Evolutionary conservation across 1,140 invertebrate genomes (phyloP).

Genomic region (Neotoxoptera formosana): DNA sequence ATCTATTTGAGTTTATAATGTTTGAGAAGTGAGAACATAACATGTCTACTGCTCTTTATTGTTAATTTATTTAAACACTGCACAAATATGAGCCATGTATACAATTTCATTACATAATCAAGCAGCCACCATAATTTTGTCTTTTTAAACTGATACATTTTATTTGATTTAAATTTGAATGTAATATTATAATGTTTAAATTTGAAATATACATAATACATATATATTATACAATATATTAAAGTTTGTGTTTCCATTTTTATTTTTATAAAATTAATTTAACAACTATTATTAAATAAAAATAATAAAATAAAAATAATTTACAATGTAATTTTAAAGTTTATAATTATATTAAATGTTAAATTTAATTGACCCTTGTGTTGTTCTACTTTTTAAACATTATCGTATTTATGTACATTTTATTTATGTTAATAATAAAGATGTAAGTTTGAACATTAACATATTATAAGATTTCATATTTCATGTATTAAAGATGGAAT

Average conservation of each 20-base stretch:
- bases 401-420: background rate
- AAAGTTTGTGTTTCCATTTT: background rate
- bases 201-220: constrained; percentile 13
- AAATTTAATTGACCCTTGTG: constrained; percentile 40
- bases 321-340: background rate
- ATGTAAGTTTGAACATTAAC: constrained; percentile 17
- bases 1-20: background rate
- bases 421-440: background rate
- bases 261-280: constrained; percentile 47
- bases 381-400: background rate
- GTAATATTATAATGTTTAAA: background rate
- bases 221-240: background rate
- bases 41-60: background rate
- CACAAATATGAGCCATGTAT: background rate
- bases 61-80: background rate
- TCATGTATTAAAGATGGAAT: background rate
- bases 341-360: background rate
- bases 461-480: background rate
- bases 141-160: no score
- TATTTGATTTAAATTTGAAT: no score
- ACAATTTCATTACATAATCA: background rate
- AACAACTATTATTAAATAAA: background rate
- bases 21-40: no score
- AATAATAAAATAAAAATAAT: constrained; percentile 20
- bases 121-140: background rate